Base-by-base conservation (phyloP, 64 coral and sea anemone species). In the Trachythela sp. region DNA sequence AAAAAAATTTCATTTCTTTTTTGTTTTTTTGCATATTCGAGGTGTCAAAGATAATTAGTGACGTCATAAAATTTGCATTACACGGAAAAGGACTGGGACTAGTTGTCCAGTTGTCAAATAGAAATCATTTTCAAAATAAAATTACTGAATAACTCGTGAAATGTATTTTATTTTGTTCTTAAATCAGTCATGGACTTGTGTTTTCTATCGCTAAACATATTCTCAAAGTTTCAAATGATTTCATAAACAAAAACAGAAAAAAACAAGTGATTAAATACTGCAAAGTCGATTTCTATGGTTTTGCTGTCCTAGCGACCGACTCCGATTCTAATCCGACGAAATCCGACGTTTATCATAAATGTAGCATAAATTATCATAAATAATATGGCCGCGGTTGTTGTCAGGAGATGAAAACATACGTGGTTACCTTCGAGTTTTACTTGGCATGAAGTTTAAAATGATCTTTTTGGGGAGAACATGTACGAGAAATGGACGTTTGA, bases 371-470 rank as follows among this genome's bases (percentile, higher is more conserved):
- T 64, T 64, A 64, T 24, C 20, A 35, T 80, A 80, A 80, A 34
- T 80, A 36, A 37, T 36, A 37, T 39, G 75, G 13, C 30, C 2
- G 20, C 31, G 20, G 31, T 80, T 80, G 75, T 80, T 80, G 75
- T 80, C 75, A 80, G 35, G 75, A 80, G 75, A 80, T 80, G 75
- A 80, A 80, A 80, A 80, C 75, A 80, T 80, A 80, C 30, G 30
- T 45, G 42, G 42, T 45, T 45, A 45, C 42, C 20, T 80, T 5
- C 33, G 15, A 15, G 7, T 2, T 36, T 35, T 80, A 30, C 33
- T 36, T 80, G 26, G 33, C 2, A 15, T 36, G 30, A 80, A 80
- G 75, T 80, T 30, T 80, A 80, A 37, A 35, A 30, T 15, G 30
- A 80, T 80, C 30, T 30, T 80, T 39, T 14, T 39, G 37, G 37